Evolutionary conservation across 2,113 vertebrate species (phyloP).

Genomic region (Pleuronectes platessa): DNA sequence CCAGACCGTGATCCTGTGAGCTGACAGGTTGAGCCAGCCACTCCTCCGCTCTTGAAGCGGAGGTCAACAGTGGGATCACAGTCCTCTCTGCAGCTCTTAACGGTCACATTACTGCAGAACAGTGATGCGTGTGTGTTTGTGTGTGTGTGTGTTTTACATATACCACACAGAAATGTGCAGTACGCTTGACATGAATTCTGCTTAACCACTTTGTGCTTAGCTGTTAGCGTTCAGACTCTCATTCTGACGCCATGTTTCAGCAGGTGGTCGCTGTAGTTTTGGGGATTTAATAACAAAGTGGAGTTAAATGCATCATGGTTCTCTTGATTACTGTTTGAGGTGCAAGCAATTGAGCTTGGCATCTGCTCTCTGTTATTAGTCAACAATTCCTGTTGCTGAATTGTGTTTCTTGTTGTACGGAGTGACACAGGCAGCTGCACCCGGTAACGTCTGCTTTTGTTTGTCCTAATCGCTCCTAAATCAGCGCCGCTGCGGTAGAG

Average conservation of each 20-base stretch:
- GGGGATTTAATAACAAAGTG: background rate
- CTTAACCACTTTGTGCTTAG: background rate
- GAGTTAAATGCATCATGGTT: background rate
- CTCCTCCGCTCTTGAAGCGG: conserved; percentile 39
- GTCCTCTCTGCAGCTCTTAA: conserved; percentile 31
- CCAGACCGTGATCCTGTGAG: conserved; percentile 19
- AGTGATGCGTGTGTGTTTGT: conserved; percentile 3
- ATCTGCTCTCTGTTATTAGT: background rate
- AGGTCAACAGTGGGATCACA: conserved; percentile 28
- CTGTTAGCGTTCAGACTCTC: too few relatives aligned
- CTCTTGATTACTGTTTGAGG: background rate
- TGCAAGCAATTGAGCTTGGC: background rate
- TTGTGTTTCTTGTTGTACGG: background rate
- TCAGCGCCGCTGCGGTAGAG: conserved; percentile 13
- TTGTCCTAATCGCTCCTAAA: conserved; percentile 52
- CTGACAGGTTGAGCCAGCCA: conserved; percentile 34
- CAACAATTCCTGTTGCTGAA: conserved; percentile 17
- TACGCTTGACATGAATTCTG: background rate
- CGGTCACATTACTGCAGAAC: background rate
- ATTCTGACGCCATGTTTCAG: background rate
- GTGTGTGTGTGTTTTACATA: background rate
- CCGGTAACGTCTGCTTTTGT: conserved; percentile 43
- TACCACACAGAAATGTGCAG: background rate
- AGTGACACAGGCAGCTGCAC: conserved; percentile 32
- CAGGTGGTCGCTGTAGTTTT: conserved; percentile 1